Base-by-base conservation (phyloP, 2,888 invertebrate species). In the Lasiommata megera region DNA sequence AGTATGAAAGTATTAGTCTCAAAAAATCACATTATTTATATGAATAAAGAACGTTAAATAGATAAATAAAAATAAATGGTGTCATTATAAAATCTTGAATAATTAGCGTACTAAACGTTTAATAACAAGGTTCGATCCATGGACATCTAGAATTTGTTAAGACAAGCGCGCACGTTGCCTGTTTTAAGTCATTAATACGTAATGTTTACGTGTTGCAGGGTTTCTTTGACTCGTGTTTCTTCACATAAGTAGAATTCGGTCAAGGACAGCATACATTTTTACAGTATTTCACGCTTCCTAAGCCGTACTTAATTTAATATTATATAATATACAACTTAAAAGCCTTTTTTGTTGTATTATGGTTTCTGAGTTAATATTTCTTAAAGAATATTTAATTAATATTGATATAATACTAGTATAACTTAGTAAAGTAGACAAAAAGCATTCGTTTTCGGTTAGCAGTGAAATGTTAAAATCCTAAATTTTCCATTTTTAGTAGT, bases 201-300 rank as follows among this genome's bases (percentile, higher is more conserved):
- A 59, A 62, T 62, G 51, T 56, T 48, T 48, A 51, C 59, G 54
- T 56, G 55, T 56, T 56, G 43, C 50, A 40, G 37, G 40, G 54
- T 41, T 62, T 62, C 52, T 61, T 58, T 61, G 55, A 36, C 41
- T 54, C 28, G 17, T 34, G 48, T 58, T 61, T 46, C 60, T 57
- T 57, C 50, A 46, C 52, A 46, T 50, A 54, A 61, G 41, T 43
- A 61, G 52, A 61, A 55, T 52, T 55, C 58, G 61, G 61, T 61
- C 61, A 61, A 61, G 61, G 58, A 46, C 58, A 52, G 3, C 16
- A 36, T 18, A 38, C 40, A 23, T 46, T 46, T 40, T 28, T 38
- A 51, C 11, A n/a, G 8, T 31, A 5, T 7, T 34, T 34, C 34
- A 3, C 3, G 34, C 34, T 11, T 34, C 34, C 9, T 34, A 31